These are phyloP conservation scores for Drosophila helvetica DNA, from an alignment of 2,888 invertebrate genomes.

Conservation along the genomic window DNA sequence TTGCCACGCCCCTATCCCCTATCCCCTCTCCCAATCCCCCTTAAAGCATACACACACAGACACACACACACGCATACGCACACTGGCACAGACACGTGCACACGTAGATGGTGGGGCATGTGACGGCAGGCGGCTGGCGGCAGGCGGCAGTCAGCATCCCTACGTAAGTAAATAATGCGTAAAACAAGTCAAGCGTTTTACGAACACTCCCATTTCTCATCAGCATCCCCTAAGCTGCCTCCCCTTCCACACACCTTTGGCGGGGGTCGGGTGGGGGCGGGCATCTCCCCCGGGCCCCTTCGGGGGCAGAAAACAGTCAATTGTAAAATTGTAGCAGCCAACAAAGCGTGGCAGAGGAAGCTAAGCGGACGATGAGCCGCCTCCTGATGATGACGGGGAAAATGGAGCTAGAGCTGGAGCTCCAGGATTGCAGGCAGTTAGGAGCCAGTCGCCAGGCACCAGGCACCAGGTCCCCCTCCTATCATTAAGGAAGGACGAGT, in stretches of 20 bases:
- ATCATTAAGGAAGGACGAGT: constrained; percentile 24
- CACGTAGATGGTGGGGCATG: constrained; percentile 21
- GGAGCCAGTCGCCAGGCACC: constrained; percentile 14
- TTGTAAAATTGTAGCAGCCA: constrained; percentile 75
- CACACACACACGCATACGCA: no score
- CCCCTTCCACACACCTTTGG: not conserved
- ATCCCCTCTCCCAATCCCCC: not conserved
- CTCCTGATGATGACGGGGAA: constrained; percentile 20
- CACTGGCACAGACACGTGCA: constrained; percentile 25
- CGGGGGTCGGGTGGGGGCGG: not conserved
- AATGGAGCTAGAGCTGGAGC: constrained; percentile 10
- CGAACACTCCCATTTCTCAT: constrained; percentile 37
- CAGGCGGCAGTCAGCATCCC: constrained; percentile 52
- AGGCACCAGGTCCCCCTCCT: not conserved
- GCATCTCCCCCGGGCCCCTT: not conserved
- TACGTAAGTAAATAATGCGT: constrained; percentile 74
- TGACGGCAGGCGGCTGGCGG: not conserved
- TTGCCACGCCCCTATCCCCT: constrained; percentile 55
- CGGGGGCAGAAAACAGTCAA: constrained; percentile 62
- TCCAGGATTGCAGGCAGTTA: constrained; percentile 20
- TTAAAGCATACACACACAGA: constrained; percentile 7
- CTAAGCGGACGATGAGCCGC: constrained; percentile 35
- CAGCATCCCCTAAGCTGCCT: not conserved
- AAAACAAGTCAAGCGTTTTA: constrained; percentile 78
- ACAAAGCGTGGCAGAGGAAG: constrained; percentile 56